Evolutionary conservation across 1,140 invertebrate species (phyloP), one percentile per base, ranked within the genome.

Genomic region (Archivesica marissinica): DNA sequence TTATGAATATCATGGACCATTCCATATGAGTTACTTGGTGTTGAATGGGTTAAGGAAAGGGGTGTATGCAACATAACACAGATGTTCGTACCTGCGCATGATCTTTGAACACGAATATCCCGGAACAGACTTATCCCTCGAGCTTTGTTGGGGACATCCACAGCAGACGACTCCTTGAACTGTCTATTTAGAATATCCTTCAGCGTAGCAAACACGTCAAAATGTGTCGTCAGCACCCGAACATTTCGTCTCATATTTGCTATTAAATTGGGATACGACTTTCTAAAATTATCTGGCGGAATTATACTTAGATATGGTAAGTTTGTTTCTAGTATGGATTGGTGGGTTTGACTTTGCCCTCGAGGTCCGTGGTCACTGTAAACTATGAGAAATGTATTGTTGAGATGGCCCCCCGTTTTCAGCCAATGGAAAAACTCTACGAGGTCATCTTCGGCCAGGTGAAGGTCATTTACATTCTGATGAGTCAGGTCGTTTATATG

Each of bases 301-400:
- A 96, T 95, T 2, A 98, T 93, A 88, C 96, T 96, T 9, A 98
- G 94, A 81, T 98, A 97, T 0, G 98, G 98, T 30, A 99, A 92
- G 56, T 98, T 94, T 91, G 99, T 98, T 93, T 99, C 98, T 80
- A 98, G 94, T 92, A 97, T 96, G 0, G 98, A 98, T 72, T 95
- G 96, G 91, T 97, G 96, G 0, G 98, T 98, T 85, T 95, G 92
- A 1, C 94, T 94, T 0, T 98, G 98, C 94, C 97, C 98, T 33
- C 98, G 94, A 89, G 98, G 96, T 87, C 98, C 98, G 93, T 99
- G 98, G 93, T 99, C 98, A 89, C 97, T 98, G 86, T 98, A 94
- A n/a, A 99, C 95, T 25, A 99, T 95, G 0, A 99, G 92, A 0
- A 95, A 92, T 0, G 96, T 96, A 86, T 95, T 93, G 28, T 95